Percentiles rank a stretch among this genome's conserved stretches.
Evolutionary conservation across 2,797 vertebrate genomes (phyloP).

Genomic region (Crax fasciolata): DNA sequence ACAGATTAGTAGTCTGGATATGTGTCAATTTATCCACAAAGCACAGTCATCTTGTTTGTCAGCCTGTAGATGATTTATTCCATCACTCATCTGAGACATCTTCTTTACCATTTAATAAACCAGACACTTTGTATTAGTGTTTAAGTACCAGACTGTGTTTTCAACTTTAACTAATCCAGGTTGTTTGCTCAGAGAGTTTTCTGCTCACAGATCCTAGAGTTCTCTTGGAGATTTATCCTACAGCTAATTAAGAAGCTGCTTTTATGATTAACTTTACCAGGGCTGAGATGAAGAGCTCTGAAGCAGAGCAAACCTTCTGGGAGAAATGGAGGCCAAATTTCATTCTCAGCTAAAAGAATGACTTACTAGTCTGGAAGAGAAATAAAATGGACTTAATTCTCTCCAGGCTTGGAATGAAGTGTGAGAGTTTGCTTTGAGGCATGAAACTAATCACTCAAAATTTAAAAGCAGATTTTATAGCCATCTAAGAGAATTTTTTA

Average conservation of each 20-base stretch:
- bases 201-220: not conserved
- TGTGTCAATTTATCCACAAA: not conserved
- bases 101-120: constrained; percentile 3
- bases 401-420: not conserved
- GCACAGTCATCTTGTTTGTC: constrained; percentile 1
- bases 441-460: not conserved
- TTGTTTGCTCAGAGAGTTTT: constrained; percentile 15
- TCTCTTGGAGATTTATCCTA: not conserved
- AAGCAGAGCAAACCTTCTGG: not conserved
- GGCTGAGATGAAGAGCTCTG: not conserved
- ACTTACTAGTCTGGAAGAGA: not conserved
- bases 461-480: not conserved
- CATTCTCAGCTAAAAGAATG: not conserved
- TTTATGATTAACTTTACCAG: constrained; percentile 17
- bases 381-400: not conserved
- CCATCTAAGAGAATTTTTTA: not conserved
- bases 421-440: not conserved
- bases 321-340: not conserved
- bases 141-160: not conserved
- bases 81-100: constrained; percentile 42
- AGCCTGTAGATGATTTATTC: constrained; percentile 26
- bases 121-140: not conserved
- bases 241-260: not conserved
- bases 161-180: not conserved
- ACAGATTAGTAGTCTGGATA: not conserved